Evolutionary conservation across 2,888 invertebrate species (phyloP), one percentile per base, ranked within the genome.

Genomic region (Spilosoma lubricipeda): DNA sequence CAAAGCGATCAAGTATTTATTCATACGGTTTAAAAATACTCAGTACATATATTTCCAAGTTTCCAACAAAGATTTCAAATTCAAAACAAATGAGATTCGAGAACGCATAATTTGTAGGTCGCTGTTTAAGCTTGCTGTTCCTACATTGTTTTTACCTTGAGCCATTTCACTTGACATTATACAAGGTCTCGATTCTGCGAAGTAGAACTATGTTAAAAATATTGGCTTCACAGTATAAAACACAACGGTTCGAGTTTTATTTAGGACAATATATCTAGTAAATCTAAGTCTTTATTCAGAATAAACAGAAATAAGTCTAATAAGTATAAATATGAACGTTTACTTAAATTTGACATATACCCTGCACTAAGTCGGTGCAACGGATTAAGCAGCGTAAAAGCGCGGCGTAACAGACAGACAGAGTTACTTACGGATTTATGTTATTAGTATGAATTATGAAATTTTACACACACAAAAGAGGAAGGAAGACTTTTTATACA

Each of bases 121-220:
- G 80, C 73, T 80, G 69, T 59, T 71, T 77, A 80, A 74, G 77
- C 75, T 79, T 77, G 78, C 72, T 79, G 72, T 72, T 72, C 77
- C 56, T 27, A 56, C n/a, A 56, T n/a, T 27, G 72, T 73, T 75
- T 74, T 87, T 74, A 74, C 90, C 89, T 89, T 87, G 89, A 86
- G 82, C 73, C 76, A 76, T 79, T 80, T 82, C 80, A 82, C 81
- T 85, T 87, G 86, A 85, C 85, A 82, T 81, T 75, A 80, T 30
- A 82, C 88, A 89, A 88, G 88, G 90, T 83, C 79, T 78, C 68
- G 48, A 80, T 86, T 88, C 86, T 83, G 69, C 77, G 86, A 87
- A 86, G 71, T 71, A 65, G 71, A 75, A 71, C 75, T 71, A 75
- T 59, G 65, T 65, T 39, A 52, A 63, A 63, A 72, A 71, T 33